Percentiles rank a stretch among this genome's conserved stretches.
phyloP scores from a whole-genome alignment of 37 sponge, comb jelly and placozoan species.

The Crambe crambe region DNA sequence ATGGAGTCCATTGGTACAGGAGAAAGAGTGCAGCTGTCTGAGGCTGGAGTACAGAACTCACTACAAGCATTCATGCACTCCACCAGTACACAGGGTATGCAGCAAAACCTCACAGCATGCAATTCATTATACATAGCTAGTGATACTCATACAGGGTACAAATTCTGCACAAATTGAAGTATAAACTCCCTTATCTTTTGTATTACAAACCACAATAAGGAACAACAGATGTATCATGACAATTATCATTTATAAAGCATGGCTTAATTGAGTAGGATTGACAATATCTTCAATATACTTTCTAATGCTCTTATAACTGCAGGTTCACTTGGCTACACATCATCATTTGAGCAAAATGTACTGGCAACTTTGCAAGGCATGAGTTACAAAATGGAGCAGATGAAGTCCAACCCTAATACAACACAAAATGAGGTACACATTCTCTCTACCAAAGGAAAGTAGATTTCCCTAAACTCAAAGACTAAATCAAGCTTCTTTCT shows the following conservation, averaged over 20 bases:
- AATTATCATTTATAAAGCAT: too few species aligned
- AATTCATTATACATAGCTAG: too few species aligned
- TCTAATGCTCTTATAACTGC: not conserved
- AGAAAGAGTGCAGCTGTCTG: not conserved
- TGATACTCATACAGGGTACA: not conserved
- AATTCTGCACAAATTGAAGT: not conserved
- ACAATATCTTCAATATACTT: too few species aligned
- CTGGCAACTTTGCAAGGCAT: conserved; percentile 12
- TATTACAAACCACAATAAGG: too few species aligned
- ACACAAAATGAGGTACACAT: conserved; percentile 30
- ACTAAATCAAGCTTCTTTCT: too few species aligned
- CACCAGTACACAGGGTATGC: not conserved
- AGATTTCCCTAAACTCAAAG: too few species aligned
- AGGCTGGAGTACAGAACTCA: not conserved
- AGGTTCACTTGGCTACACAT: conserved; percentile 6
- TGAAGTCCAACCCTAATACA: conserved; percentile 25
- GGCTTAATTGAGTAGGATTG: too few species aligned
- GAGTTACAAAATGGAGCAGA: conserved; percentile 20
- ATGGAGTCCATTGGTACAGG: not conserved
- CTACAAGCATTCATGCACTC: not conserved
- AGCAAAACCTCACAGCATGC: too few species aligned
- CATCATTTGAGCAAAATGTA: conserved; percentile 37
- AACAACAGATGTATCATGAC: too few species aligned
- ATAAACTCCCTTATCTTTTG: too few species aligned
- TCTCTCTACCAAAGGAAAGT: too few species aligned